Percentiles rank a stretch among this genome's conserved stretches.
These are phyloP conservation scores for Crax fasciolata DNA, from an alignment of 2,797 vertebrate species.

Conservation along the genomic window DNA sequence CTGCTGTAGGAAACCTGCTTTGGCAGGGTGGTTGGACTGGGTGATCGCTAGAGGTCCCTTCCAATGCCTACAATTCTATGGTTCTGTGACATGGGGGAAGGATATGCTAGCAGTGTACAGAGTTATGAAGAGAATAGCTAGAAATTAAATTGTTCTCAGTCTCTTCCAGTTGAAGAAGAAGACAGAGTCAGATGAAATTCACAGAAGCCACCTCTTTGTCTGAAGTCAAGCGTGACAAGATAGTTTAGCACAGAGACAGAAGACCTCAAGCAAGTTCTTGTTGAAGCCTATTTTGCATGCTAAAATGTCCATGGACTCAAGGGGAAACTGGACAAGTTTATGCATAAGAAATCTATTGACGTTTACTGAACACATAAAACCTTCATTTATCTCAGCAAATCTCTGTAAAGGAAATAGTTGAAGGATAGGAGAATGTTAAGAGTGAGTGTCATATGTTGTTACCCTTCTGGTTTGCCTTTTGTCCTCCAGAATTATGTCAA, in stretches of 20 bases:
- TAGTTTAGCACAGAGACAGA: background rate
- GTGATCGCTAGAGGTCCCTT: no score
- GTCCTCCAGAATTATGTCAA: background rate
- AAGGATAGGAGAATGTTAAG: background rate
- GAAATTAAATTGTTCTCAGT: slow-evolving; percentile 4
- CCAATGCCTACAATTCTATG: no score
- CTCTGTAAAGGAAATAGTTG: background rate
- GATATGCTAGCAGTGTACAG: background rate
- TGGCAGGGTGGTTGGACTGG: no score
- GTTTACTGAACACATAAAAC: background rate
- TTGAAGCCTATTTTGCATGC: background rate
- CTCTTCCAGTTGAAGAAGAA: background rate
- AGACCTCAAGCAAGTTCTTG: background rate
- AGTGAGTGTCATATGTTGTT: background rate
- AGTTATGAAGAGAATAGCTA: background rate
- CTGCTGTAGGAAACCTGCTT: no score
- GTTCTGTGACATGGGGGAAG: background rate
- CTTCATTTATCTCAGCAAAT: background rate
- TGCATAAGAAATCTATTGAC: background rate
- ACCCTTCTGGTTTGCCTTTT: background rate
- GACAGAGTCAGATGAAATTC: background rate
- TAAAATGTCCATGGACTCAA: background rate
- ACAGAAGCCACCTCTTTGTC: background rate
- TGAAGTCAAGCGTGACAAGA: background rate
- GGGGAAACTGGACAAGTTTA: background rate